phyloP scores from a whole-genome alignment of 2,888 invertebrate genomes.

The Orthonevra nobilis region DNA sequence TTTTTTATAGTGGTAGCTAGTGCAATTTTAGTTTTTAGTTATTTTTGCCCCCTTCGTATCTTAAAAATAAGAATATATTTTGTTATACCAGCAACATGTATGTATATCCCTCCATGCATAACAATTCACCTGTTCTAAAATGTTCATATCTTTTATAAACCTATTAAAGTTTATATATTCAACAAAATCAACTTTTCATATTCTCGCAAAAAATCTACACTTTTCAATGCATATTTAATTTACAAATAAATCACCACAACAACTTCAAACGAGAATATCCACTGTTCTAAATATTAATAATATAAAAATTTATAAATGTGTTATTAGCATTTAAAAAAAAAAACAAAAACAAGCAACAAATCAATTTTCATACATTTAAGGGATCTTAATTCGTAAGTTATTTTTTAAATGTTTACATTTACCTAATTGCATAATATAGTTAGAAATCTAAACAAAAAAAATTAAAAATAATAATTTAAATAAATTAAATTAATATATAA shows the following conservation, averaged over 20 bases:
- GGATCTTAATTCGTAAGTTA: conserved; percentile 51
- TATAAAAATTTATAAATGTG: conserved; percentile 57
- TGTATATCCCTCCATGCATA: neutral
- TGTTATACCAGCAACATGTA: conserved; percentile 19
- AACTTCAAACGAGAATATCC: conserved; percentile 24
- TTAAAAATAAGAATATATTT: conserved; percentile 18
- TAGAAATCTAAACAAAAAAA: conserved; percentile 58
- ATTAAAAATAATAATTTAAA: conserved; percentile 66
- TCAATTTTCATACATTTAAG: conserved; percentile 50
- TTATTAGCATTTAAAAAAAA: conserved; percentile 70
- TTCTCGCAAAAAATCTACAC: too few relatives aligned
- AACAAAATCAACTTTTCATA: conserved; percentile 10
- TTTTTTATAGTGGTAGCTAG: conserved; percentile 79
- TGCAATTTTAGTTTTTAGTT: conserved; percentile 78
- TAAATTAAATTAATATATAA: conserved; percentile 70
- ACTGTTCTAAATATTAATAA: conserved; percentile 29
- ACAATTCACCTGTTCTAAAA: neutral
- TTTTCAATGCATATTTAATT: too few relatives aligned
- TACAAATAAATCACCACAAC: conserved; percentile 31
- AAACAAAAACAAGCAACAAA: too few relatives aligned
- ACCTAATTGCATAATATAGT: conserved; percentile 59
- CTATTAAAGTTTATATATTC: neutral
- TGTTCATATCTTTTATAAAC: conserved; percentile 2
- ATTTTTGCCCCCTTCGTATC: conserved; percentile 22
- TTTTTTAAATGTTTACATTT: conserved; percentile 51